Percentiles rank a stretch among this genome's conserved stretches.
Evolutionary conservation across 2,888 invertebrate species (phyloP).

Genomic region (Caenorhabditis sp.): DNA sequence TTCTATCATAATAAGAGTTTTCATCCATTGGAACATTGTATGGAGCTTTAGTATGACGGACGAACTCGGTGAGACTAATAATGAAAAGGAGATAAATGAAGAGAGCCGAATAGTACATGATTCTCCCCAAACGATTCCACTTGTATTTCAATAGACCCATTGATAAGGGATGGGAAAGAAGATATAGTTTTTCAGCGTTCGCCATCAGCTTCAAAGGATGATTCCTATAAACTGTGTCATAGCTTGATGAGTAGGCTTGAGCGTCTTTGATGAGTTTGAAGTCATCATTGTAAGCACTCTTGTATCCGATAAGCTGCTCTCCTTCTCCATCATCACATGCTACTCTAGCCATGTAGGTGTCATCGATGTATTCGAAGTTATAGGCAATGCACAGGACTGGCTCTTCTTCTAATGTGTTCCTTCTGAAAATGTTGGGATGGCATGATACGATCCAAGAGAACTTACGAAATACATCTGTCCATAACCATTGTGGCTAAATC

Average conservation of each 20-base stretch:
- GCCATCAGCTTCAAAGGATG: constrained; percentile 84
- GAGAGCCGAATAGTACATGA: constrained; percentile 85
- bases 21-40: constrained; percentile 66
- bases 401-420: constrained; percentile 49
- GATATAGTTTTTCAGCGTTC: constrained; percentile 83
- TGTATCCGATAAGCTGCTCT: constrained; percentile 47
- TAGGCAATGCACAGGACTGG: constrained; percentile 82
- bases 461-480: constrained; percentile 71
- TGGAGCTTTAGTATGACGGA: constrained; percentile 83
- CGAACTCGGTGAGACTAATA: constrained; percentile 84
- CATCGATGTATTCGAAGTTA: constrained; percentile 85
- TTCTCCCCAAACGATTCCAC: constrained; percentile 85
- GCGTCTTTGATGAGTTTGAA: constrained; percentile 79
- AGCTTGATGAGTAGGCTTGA: constrained; percentile 83
- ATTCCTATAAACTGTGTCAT: constrained; percentile 83
- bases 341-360: constrained; percentile 83
- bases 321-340: constrained; percentile 42
- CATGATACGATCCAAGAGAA: background rate
- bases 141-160: constrained; percentile 85
- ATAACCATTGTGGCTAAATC: constrained; percentile 81
- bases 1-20: constrained; percentile 34
- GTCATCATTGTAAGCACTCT: constrained; percentile 78
- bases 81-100: constrained; percentile 84
- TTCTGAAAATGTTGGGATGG: constrained; percentile 35
- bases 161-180: constrained; percentile 85